A percentile compares a stretch with the other conserved stretches of the same genome.
Conservation (phyloP, 1,140 invertebrate species). For the Drosophila ananassae region DNA sequence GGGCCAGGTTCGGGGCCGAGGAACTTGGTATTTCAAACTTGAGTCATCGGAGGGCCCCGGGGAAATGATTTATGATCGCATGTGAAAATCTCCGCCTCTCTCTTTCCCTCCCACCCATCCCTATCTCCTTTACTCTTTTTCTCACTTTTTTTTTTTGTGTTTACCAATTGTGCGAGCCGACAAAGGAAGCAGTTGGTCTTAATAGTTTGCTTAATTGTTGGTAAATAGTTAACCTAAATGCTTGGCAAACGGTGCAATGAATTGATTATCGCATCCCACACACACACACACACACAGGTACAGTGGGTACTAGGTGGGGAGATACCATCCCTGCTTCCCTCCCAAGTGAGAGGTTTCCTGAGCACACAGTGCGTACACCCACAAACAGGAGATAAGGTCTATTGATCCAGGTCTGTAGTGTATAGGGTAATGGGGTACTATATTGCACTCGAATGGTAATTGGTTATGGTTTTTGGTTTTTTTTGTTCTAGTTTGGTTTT, state of each 20-base stretch:
- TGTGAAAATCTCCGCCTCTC: slow-evolving; percentile 42
- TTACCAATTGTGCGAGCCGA: slow-evolving; percentile 60
- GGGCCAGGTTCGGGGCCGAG: slow-evolving; percentile 18
- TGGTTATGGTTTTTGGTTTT: neutral
- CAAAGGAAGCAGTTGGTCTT: slow-evolving; percentile 56
- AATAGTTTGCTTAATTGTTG: slow-evolving; percentile 50
- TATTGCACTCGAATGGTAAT: neutral
- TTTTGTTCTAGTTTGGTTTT: no score
- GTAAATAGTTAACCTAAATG: slow-evolving; percentile 47
- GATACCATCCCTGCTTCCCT: neutral
- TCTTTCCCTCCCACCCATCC: neutral
- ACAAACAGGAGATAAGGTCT: slow-evolving; percentile 22
- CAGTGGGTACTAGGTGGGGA: slow-evolving; percentile 31
- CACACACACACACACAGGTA: slow-evolving; percentile 17
- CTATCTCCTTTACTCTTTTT: slow-evolving; percentile 3
- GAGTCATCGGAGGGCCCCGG: slow-evolving; percentile 18
- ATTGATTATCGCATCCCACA: slow-evolving; percentile 47
- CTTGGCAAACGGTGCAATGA: slow-evolving; percentile 42
- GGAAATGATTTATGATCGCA: slow-evolving; percentile 71
- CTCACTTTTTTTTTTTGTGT: slow-evolving; percentile 15
- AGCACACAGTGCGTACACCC: slow-evolving; percentile 34
- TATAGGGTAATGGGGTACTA: neutral
- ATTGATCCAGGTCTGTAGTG: slow-evolving; percentile 2
- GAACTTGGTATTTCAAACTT: slow-evolving; percentile 22
- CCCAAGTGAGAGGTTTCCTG: slow-evolving; percentile 34